A percentile compares a stretch with the other conserved stretches of the same genome.
Evolutionary conservation across 2,797 vertebrate genomes (phyloP).

Genomic region (Oreochromis mossambicus): DNA sequence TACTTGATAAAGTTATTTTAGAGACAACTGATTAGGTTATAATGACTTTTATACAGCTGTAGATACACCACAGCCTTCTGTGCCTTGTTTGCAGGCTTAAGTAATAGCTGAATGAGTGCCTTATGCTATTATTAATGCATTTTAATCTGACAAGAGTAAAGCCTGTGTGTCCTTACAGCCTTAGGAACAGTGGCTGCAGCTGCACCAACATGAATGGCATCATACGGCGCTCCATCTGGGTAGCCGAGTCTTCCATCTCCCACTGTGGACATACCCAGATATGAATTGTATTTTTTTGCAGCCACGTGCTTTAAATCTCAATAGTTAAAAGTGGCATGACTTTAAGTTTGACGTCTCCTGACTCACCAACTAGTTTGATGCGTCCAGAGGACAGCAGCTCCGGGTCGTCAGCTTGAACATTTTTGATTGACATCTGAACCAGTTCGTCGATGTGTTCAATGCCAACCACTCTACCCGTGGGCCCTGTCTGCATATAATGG

Average conservation of each 20-base stretch:
- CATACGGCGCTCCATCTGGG: slow-evolving; percentile 84
- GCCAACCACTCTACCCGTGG: slow-evolving; percentile 83
- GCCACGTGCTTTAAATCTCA: neutral
- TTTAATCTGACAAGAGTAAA: neutral
- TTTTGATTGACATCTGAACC: slow-evolving; percentile 79
- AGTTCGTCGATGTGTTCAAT: slow-evolving; percentile 90
- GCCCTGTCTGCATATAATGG: slow-evolving; percentile 73
- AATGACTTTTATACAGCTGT: neutral
- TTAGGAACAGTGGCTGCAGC: slow-evolving; percentile 83
- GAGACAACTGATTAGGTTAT: neutral
- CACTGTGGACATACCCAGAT: slow-evolving; percentile 60
- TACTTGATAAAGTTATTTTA: neutral
- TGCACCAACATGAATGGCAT: slow-evolving; percentile 91
- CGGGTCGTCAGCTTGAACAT: slow-evolving; percentile 82
- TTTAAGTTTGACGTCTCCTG: neutral
- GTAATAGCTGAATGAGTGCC: neutral
- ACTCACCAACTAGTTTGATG: slow-evolving; percentile 83
- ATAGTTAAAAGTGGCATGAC: neutral
- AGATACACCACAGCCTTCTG: neutral
- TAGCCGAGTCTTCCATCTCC: slow-evolving; percentile 87
- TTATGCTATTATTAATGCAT: neutral
- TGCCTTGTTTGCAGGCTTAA: neutral
- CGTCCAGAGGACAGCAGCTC: slow-evolving; percentile 81
- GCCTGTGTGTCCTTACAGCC: slow-evolving; percentile 70
- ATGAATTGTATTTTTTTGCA: neutral